These are phyloP conservation scores for Leptodirus hochenwartii DNA, from an alignment of 2,888 invertebrate species.

Conservation along the genomic window DNA sequence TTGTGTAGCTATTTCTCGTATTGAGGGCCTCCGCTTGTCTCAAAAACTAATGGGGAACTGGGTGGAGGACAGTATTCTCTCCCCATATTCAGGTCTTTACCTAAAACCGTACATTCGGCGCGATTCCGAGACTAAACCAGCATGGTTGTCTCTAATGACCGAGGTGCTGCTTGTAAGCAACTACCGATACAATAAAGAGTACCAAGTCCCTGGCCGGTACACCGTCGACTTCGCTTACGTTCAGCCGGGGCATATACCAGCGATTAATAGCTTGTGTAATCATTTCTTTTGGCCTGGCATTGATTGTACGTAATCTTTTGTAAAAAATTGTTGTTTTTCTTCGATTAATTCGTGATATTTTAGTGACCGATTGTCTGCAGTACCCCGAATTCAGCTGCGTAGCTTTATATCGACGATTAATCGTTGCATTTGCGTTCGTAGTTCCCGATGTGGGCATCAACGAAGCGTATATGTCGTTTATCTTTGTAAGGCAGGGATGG, in stretches of 20 bases:
- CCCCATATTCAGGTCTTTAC: conserved; percentile 48
- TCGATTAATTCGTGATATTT: conserved; percentile 17
- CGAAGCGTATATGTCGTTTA: conserved; percentile 80
- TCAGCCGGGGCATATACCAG: conserved; percentile 71
- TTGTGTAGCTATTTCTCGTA: conserved; percentile 16
- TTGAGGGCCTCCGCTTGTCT: conserved; percentile 16
- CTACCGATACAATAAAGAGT: conserved; percentile 12
- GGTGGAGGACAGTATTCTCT: conserved; percentile 33
- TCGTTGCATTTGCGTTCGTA: conserved; percentile 79
- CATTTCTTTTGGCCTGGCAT: conserved; percentile 87
- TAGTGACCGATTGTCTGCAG: conserved; percentile 74
- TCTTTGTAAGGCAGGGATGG: conserved; percentile 81
- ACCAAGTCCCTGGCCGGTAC: conserved; percentile 27
- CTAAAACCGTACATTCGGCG: conserved; percentile 73
- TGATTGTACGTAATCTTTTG: conserved; percentile 45
- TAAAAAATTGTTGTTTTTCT: conserved; percentile 1
- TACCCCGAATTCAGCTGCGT: conserved; percentile 90
- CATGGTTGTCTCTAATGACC: conserved; percentile 52
- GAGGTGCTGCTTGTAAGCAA: conserved; percentile 31
- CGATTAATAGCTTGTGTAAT: conserved; percentile 66
- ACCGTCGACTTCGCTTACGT: conserved; percentile 77
- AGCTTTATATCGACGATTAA: conserved; percentile 60
- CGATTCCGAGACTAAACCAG: conserved; percentile 43
- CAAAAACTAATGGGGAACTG: conserved; percentile 22
- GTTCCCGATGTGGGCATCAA: conserved; percentile 67